Conservation (phyloP, 2,113 vertebrate genomes). For the Hipposideros armiger region DNA sequence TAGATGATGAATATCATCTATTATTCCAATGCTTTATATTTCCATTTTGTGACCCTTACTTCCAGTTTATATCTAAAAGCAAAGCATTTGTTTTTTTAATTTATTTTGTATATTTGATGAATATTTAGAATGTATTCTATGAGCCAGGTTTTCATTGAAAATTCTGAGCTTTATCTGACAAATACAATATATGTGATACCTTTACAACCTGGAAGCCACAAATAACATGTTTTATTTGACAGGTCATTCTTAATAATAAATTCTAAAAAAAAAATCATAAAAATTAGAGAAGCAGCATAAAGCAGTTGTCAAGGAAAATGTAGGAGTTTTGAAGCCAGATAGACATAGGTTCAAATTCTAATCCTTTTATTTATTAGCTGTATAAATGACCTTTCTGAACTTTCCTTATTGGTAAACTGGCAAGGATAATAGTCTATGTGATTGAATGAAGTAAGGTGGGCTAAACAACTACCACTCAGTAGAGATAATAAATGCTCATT, state of each 20-base stretch:
- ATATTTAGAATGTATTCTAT: neutral
- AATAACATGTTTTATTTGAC: neutral
- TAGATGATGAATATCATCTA: neutral
- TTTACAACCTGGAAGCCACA: neutral
- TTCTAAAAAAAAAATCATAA: neutral
- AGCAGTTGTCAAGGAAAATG: neutral
- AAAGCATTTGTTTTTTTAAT: neutral
- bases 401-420: neutral
- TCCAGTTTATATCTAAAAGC: constrained; percentile 3
- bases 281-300: neutral
- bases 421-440: neutral
- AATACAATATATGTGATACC: neutral
- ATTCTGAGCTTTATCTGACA: neutral
- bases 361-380: neutral
- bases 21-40: neutral
- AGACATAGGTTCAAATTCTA: neutral
- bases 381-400: neutral
- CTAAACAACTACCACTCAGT: neutral
- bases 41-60: neutral
- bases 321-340: neutral
- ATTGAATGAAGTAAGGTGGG: neutral
- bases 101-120: constrained; percentile 8
- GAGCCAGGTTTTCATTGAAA: neutral
- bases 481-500: neutral
- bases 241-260: neutral